phyloP scores from a whole-genome alignment of 2,113 vertebrate species.

The Semnornis frantzii region DNA sequence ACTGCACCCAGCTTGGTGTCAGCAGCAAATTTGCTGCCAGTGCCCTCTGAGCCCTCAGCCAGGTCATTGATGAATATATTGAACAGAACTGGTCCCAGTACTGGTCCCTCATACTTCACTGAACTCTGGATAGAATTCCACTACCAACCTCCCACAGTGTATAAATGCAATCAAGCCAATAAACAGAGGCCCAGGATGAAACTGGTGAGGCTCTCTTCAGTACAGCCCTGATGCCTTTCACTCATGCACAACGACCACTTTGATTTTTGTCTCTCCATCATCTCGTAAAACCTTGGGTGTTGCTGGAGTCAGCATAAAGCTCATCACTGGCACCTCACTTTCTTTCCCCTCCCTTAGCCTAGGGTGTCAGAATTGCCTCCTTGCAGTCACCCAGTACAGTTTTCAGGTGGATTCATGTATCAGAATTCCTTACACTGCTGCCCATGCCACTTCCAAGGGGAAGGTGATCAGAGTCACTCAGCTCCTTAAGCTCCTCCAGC shows the following conservation, averaged over 20 bases:
- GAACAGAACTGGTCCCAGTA: too few relatives aligned
- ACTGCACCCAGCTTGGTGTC: too few relatives aligned
- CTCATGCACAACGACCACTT: not conserved
- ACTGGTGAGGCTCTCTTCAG: not conserved
- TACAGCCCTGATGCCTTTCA: not conserved
- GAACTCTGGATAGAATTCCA: not conserved
- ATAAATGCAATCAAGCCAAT: not conserved
- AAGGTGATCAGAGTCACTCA: not conserved
- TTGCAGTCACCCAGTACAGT: not conserved
- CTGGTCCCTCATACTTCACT: not conserved
- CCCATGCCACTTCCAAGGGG: not conserved
- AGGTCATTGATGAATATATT: too few relatives aligned
- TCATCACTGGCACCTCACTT: not conserved
- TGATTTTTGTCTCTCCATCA: not conserved
- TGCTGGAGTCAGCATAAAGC: constrained; percentile 25
- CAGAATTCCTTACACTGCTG: not conserved
- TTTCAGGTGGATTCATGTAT: not conserved
- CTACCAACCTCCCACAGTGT: not conserved
- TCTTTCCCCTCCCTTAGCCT: not conserved
- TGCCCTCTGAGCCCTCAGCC: too few relatives aligned
- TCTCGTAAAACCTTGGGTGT: not conserved
- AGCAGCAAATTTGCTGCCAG: too few relatives aligned
- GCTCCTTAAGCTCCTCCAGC: not conserved
- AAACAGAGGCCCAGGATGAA: not conserved
- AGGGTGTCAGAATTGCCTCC: not conserved